Conservation (phyloP, 2,113 vertebrate genomes). For the Oryzias melastigma region DNA sequence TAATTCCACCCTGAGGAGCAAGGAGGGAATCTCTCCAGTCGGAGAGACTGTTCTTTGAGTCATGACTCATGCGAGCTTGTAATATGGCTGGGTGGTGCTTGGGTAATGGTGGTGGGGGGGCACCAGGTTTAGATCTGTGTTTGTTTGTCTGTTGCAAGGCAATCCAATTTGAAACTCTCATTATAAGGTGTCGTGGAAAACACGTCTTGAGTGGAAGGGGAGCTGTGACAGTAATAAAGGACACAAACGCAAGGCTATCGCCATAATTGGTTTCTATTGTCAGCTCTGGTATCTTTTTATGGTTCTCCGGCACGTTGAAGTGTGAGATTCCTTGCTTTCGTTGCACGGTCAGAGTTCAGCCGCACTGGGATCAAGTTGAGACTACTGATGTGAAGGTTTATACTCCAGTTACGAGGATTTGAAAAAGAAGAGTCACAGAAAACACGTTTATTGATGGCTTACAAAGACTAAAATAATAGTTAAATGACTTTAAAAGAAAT, state of each 20-base stretch:
- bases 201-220: neutral
- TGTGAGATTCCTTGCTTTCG: constrained; percentile 46
- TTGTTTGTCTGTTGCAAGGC: constrained; percentile 64
- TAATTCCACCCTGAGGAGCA: constrained; percentile 50
- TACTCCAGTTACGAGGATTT: neutral
- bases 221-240: neutral
- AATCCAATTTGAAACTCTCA: constrained; percentile 36
- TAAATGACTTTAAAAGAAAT: no score
- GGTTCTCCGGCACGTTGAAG: constrained; percentile 22
- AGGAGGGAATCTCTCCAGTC: constrained; percentile 41
- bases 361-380: constrained; percentile 17
- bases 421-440: neutral
- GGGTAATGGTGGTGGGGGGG: constrained; percentile 27
- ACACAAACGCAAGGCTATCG: constrained; percentile 30
- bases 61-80: constrained; percentile 52
- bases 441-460: neutral
- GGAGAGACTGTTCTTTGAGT: constrained; percentile 38
- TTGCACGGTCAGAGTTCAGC: constrained; percentile 41
- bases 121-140: constrained; percentile 36
- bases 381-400: constrained; percentile 17
- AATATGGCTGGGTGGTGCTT: constrained; percentile 46
- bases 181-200: constrained; percentile 40
- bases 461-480: no score
- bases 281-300: constrained; percentile 51
- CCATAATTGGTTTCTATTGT: constrained; percentile 54